Conservation (phyloP, 2,113 vertebrate genomes). For the Tupaia tana region DNA sequence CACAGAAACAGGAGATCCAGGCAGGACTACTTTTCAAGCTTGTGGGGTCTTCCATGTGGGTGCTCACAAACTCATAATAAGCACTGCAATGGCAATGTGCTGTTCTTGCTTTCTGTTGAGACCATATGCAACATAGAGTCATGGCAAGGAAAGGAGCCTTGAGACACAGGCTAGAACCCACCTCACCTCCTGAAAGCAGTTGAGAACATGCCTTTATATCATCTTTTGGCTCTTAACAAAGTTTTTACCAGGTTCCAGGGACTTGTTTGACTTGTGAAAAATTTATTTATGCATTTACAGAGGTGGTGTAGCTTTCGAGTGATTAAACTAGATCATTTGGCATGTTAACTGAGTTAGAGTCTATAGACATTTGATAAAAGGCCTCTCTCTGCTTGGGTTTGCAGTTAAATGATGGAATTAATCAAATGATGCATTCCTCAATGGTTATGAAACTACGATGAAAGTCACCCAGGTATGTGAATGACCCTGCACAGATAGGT, state of each 20-base stretch:
- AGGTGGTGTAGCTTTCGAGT: background rate
- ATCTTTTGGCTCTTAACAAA: background rate
- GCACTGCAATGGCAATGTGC: background rate
- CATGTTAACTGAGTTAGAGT: background rate
- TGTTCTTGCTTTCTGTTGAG: background rate
- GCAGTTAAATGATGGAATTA: background rate
- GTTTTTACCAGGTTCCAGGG: background rate
- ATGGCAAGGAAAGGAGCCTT: background rate
- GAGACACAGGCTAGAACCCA: background rate
- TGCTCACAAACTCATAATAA: background rate
- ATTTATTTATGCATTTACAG: conserved; percentile 8
- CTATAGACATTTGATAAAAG: conserved; percentile 11
- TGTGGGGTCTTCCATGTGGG: background rate
- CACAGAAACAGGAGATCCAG: background rate
- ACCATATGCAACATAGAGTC: background rate
- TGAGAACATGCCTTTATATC: background rate
- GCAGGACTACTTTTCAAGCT: background rate
- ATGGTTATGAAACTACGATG: conserved; percentile 20
- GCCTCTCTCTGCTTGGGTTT: background rate
- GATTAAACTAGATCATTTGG: conserved; percentile 33
- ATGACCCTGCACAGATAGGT: background rate
- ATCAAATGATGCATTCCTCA: background rate
- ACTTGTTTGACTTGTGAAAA: conserved; percentile 43
- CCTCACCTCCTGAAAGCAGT: background rate
- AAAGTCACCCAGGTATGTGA: background rate